phyloP scores from a whole-genome alignment of 2,113 vertebrate genomes.

The Heterochromis multidens region DNA sequence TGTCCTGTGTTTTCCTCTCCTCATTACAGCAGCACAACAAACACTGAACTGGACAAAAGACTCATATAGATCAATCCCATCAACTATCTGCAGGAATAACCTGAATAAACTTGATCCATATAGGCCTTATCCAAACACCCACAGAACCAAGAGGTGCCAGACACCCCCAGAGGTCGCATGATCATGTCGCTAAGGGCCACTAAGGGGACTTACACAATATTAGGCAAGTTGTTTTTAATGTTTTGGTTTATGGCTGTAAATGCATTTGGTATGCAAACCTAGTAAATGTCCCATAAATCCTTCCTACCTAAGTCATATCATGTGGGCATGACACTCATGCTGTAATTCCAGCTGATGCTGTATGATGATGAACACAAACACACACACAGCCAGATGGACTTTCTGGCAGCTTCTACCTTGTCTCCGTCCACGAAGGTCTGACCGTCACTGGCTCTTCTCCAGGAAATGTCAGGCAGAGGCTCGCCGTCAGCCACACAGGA shows the following conservation, averaged over 20 bases:
- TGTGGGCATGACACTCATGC: not conserved
- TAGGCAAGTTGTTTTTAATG: not conserved
- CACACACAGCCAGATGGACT: conserved; percentile 5
- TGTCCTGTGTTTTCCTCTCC: not conserved
- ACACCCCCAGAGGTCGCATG: not conserved
- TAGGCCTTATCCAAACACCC: not conserved
- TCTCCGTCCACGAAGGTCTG: conserved; percentile 86
- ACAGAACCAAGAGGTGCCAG: not conserved
- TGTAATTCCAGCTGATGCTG: not conserved
- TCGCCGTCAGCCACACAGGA: conserved; percentile 94
- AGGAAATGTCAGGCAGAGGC: conserved; percentile 91
- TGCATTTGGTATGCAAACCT: not conserved
- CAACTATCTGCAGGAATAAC: not conserved
- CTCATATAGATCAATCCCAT: not conserved
- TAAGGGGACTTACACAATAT: not conserved
- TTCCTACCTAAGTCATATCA: not conserved
- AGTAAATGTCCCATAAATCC: not conserved
- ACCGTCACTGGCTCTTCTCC: conserved; percentile 90
- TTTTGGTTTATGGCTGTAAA: not conserved
- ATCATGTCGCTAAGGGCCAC: not conserved
- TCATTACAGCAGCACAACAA: not conserved
- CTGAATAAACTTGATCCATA: not conserved
- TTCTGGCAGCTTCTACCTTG: conserved; percentile 80
- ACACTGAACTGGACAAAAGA: not conserved
- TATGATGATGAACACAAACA: not conserved